phyloP scores from a whole-genome alignment of 2,797 vertebrate genomes.

The Lithobates pipiens region DNA sequence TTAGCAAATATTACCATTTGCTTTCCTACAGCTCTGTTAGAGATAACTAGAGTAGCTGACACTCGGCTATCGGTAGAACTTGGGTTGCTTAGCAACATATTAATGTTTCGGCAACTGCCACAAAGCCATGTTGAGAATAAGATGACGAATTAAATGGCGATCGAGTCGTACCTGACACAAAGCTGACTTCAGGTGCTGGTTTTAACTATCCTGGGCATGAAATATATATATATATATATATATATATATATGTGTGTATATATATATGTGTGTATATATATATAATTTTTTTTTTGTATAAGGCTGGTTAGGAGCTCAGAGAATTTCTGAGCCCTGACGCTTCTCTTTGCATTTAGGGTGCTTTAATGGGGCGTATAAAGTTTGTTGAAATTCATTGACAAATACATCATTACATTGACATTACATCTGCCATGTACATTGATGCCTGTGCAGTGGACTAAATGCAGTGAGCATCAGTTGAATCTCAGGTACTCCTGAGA shows the following conservation, averaged over 20 bases:
- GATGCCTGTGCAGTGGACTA: no score
- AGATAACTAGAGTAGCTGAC: slow-evolving; percentile 6
- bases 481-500: no score
- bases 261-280: neutral
- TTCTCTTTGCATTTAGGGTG: no score
- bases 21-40: neutral
- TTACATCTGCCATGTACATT: no score
- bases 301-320: no score
- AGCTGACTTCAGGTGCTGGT: neutral
- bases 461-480: no score
- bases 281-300: no score
- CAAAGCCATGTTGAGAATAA: slow-evolving; percentile 30
- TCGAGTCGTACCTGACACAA: neutral
- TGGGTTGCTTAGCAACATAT: slow-evolving; percentile 53
- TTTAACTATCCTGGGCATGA: neutral
- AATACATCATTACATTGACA: no score
- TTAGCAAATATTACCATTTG: neutral
- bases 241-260: neutral
- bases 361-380: no score
- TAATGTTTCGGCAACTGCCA: slow-evolving; percentile 21
- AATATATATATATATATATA: neutral
- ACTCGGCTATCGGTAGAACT: slow-evolving; percentile 3
- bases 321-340: no score
- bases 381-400: no score
- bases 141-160: slow-evolving; percentile 17